phyloP scores from a whole-genome alignment of 2,888 invertebrate genomes.

The Polyommatus iphigenia region DNA sequence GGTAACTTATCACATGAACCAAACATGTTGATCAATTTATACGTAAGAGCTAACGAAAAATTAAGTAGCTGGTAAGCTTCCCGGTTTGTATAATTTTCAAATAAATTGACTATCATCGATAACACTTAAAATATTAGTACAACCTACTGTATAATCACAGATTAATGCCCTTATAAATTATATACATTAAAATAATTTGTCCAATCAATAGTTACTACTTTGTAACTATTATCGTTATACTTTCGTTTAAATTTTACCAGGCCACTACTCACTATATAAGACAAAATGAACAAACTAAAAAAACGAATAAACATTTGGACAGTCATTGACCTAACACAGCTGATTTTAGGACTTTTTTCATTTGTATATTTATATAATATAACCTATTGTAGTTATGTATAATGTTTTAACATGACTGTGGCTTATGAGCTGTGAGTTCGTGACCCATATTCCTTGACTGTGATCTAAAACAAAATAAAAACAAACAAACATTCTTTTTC shows the following conservation, averaged over 20 bases:
- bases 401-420: too few relatives aligned
- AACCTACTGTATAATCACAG: not conserved
- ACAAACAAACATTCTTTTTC: conserved; percentile 1
- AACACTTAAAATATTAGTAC: not conserved
- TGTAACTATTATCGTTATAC: not conserved
- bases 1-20: not conserved
- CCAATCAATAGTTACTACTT: not conserved
- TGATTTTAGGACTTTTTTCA: too few relatives aligned
- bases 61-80: not conserved
- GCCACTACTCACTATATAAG: too few relatives aligned
- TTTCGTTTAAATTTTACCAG: not conserved
- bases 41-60: not conserved
- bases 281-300: too few relatives aligned
- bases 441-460: not conserved
- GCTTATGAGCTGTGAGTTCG: too few relatives aligned
- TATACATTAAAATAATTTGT: not conserved
- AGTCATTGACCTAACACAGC: too few relatives aligned
- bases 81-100: not conserved
- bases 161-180: conserved; percentile 22
- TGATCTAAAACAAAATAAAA: not conserved
- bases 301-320: too few relatives aligned
- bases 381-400: too few relatives aligned
- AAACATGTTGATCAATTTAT: not conserved
- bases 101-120: conserved; percentile 15
- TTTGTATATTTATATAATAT: too few relatives aligned